Conservation (phyloP, 1,140 invertebrate genomes). For the Drosophila albomicans region DNA sequence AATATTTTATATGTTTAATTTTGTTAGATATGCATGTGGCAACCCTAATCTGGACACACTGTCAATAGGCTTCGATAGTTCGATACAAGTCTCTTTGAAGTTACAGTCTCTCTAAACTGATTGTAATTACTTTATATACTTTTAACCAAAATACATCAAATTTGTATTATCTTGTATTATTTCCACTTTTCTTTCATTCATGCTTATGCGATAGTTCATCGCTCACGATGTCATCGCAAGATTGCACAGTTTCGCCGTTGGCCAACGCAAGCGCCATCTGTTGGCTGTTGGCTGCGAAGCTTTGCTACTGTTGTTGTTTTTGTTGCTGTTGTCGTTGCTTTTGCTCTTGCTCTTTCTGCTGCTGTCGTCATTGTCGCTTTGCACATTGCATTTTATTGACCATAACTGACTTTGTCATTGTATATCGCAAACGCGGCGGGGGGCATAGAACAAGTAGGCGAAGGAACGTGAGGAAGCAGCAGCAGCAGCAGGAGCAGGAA, state of each 20-base stretch:
- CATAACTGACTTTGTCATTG: slow-evolving; percentile 81
- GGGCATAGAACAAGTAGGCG: background rate
- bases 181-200: background rate
- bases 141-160: too few relatives aligned
- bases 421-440: slow-evolving; percentile 39
- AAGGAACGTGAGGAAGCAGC: background rate
- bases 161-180: background rate
- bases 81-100: too few relatives aligned
- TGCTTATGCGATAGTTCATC: background rate
- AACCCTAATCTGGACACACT: too few relatives aligned
- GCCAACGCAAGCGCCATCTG: slow-evolving; percentile 61
- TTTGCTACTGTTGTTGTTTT: slow-evolving; percentile 30
- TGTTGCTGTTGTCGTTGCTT: slow-evolving; percentile 16
- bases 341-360: slow-evolving; percentile 10
- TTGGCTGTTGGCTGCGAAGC: slow-evolving; percentile 31
- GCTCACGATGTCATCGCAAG: slow-evolving; percentile 41
- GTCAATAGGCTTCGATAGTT: too few relatives aligned
- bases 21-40: too few relatives aligned
- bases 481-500: background rate
- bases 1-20: too few relatives aligned
- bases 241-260: slow-evolving; percentile 23
- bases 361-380: slow-evolving; percentile 66
- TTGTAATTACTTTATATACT: too few relatives aligned
- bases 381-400: slow-evolving; percentile 81
- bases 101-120: too few relatives aligned